These are phyloP conservation scores for Urechis unicinctus DNA, from an alignment of 2,888 invertebrate species.

Conservation along the genomic window DNA sequence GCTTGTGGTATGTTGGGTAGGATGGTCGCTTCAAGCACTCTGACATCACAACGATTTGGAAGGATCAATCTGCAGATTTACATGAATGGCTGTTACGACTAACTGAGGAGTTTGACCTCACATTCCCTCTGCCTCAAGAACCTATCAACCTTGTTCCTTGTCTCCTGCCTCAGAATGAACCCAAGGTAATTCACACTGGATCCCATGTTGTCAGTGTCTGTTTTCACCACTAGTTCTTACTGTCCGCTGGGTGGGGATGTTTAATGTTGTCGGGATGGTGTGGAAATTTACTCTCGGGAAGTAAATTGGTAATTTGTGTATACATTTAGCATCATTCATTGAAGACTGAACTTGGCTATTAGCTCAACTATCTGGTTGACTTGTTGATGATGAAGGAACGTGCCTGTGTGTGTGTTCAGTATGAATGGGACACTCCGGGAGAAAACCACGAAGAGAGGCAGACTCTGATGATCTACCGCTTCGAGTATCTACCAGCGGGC, in stretches of 20 bases:
- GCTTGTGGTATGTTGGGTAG: constrained; percentile 21
- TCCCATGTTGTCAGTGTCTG: too few species aligned
- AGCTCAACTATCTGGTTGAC: too few species aligned
- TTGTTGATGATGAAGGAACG: too few species aligned
- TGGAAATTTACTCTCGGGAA: too few species aligned
- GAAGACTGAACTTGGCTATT: too few species aligned
- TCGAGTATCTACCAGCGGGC: constrained; percentile 48
- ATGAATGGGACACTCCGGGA: constrained; percentile 31
- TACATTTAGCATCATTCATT: too few species aligned
- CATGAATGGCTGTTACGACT: constrained; percentile 45
- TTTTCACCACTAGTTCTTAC: too few species aligned
- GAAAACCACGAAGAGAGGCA: constrained; percentile 24
- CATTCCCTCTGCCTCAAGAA: constrained; percentile 35
- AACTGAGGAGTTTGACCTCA: constrained; percentile 48
- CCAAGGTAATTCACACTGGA: constrained; percentile 26
- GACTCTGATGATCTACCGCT: constrained; percentile 41
- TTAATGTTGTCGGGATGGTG: too few species aligned
- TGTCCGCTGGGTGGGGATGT: too few species aligned
- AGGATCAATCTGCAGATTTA: constrained; percentile 31
- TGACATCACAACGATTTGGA: constrained; percentile 39
- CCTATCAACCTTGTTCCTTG: constrained; percentile 43
- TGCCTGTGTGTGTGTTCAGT: too few species aligned
- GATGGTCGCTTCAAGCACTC: constrained; percentile 36
- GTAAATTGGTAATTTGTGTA: too few species aligned
- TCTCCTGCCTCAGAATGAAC: constrained; percentile 36